These are phyloP conservation scores for Engystomops pustulosus DNA, from an alignment of 2,113 vertebrate genomes.

Conservation along the genomic window DNA sequence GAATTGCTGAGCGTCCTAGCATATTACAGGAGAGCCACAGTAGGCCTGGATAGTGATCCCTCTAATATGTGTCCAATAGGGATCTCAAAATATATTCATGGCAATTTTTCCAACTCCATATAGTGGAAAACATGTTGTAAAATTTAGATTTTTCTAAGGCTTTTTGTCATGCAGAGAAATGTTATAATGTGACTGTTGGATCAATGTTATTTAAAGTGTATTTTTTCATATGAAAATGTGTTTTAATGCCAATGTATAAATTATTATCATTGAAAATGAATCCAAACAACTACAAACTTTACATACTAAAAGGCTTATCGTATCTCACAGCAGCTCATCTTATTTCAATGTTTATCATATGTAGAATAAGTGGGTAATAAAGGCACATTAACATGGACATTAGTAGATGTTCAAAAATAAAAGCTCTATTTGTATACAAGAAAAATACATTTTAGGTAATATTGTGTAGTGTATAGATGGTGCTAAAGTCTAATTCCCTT, in stretches of 20 bases:
- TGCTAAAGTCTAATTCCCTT: too few relatives aligned
- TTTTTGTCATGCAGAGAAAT: constrained; percentile 22
- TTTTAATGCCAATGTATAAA: constrained; percentile 16
- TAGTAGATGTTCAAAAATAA: too few relatives aligned
- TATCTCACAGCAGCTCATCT: background rate
- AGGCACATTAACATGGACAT: background rate
- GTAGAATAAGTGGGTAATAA: background rate
- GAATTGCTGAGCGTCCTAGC: constrained; percentile 51
- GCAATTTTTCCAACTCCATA: constrained; percentile 21
- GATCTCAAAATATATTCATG: constrained; percentile 38
- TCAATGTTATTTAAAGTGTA: constrained; percentile 37
- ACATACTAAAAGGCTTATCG: background rate
- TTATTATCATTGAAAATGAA: background rate
- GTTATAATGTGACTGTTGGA: constrained; percentile 29
- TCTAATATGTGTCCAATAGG: background rate
- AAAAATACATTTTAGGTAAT: too few relatives aligned
- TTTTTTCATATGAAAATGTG: constrained; percentile 4
- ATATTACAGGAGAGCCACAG: constrained; percentile 52
- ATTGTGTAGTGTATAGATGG: too few relatives aligned
- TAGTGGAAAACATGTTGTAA: constrained; percentile 35
- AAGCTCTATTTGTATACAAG: too few relatives aligned
- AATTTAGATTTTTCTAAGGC: constrained; percentile 43
- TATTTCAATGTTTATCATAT: background rate
- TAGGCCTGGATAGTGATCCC: constrained; percentile 2
- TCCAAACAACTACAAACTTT: background rate